Evolutionary conservation across 2,113 vertebrate genomes (phyloP).

Genomic region (Prunella himalayana): DNA sequence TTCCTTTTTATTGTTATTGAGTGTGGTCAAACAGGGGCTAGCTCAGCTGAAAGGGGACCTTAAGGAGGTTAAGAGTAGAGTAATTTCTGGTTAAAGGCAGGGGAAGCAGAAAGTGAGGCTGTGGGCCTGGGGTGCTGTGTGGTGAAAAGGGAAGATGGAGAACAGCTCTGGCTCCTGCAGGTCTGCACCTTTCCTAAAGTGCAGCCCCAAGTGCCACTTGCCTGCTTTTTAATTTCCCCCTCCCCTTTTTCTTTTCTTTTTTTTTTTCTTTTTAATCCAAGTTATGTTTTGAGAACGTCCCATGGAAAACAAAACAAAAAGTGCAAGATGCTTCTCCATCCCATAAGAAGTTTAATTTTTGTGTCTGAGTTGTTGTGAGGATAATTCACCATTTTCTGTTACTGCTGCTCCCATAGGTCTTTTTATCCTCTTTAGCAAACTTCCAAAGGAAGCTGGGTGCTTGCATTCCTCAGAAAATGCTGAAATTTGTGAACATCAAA

Average conservation of each 20-base stretch:
- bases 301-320: accelerated
- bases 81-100: neutral
- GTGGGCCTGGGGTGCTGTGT: accelerated
- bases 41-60: neutral
- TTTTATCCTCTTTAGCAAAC: neutral
- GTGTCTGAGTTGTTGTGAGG: accelerated
- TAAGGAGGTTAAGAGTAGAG: neutral
- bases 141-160: too few relatives aligned
- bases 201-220: neutral
- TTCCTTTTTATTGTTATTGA: neutral
- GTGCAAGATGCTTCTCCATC: accelerated
- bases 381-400: neutral
- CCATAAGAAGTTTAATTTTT: neutral
- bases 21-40: neutral
- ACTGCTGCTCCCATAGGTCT: neutral
- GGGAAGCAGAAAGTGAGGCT: neutral
- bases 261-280: neutral
- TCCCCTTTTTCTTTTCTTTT: too few relatives aligned
- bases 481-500: neutral
- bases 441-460: neutral
- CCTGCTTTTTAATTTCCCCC: accelerated
- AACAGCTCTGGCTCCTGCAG: neutral
- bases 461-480: neutral
- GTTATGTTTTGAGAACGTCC: neutral
- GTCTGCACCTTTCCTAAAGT: neutral